These are phyloP conservation scores for Carduelis carduelis DNA, from an alignment of 2,797 vertebrate genomes.

Conservation along the genomic window DNA sequence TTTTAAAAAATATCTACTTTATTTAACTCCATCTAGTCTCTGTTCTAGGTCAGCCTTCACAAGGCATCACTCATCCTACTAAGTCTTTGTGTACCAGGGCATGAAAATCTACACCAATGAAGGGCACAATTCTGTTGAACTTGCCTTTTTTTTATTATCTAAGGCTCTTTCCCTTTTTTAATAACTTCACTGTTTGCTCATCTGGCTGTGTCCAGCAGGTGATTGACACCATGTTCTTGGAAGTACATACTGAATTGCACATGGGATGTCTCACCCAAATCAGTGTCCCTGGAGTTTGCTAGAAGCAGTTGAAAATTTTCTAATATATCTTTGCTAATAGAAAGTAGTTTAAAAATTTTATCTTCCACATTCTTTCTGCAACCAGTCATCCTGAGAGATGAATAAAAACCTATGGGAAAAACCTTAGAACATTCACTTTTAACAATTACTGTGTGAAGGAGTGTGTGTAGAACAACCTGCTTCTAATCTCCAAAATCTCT, in stretches of 20 bases:
- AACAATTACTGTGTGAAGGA: neutral
- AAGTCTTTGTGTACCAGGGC: neutral
- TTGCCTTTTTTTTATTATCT: neutral
- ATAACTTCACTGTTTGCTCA: neutral
- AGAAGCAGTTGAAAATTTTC: neutral
- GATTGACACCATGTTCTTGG: neutral
- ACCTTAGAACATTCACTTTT: neutral
- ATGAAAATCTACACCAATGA: neutral
- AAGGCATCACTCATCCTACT: neutral
- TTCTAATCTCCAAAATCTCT: neutral
- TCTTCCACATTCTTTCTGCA: neutral
- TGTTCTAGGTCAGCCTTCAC: neutral
- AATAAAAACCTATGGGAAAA: neutral
- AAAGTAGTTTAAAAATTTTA: neutral
- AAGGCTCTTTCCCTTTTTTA: neutral
- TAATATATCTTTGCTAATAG: neutral
- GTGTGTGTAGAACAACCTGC: neutral
- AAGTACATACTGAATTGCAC: neutral
- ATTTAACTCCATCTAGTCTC: neutral
- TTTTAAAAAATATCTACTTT: neutral
- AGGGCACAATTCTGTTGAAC: neutral
- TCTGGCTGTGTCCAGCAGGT: neutral
- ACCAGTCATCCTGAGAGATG: neutral
- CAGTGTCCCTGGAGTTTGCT: neutral
- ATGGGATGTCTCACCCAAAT: neutral